Conservation (phyloP, 2,888 invertebrate genomes). For the Xanthorhoe spadicearia region DNA sequence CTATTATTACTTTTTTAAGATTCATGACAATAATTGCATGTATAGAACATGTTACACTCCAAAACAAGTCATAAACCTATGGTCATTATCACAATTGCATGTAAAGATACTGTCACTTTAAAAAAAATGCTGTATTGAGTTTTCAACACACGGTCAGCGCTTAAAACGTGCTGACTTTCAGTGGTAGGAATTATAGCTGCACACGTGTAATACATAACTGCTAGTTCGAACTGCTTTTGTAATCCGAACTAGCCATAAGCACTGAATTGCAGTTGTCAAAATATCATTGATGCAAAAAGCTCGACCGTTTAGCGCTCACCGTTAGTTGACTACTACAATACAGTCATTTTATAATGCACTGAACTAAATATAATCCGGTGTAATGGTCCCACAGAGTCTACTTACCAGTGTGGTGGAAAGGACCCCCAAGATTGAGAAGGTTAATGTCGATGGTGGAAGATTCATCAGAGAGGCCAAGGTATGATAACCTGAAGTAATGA, state of each 20-base stretch:
- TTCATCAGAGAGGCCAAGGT: conserved; percentile 99
- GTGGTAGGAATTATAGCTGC: too few relatives aligned
- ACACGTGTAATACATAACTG: too few relatives aligned
- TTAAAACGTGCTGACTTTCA: too few relatives aligned
- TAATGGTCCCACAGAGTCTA: conserved; percentile 89
- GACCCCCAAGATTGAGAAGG: conserved; percentile 96
- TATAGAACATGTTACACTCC: background rate
- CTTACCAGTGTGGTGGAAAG: conserved; percentile 97
- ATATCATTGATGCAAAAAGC: too few relatives aligned
- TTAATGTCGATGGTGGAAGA: conserved; percentile 97
- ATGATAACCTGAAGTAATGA: conserved; percentile 59
- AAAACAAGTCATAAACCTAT: background rate
- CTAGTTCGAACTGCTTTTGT: too few relatives aligned
- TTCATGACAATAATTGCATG: too few relatives aligned
- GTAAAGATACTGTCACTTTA: background rate
- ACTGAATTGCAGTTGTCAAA: too few relatives aligned
- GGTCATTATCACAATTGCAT: background rate
- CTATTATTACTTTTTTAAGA: too few relatives aligned
- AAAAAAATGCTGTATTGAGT: background rate
- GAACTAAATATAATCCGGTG: conserved; percentile 39
- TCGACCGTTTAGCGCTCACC: too few relatives aligned
- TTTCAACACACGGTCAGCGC: too few relatives aligned
- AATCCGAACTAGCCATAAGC: too few relatives aligned
- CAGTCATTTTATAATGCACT: conserved; percentile 7
- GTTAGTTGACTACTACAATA: too few relatives aligned